Percentiles rank a stretch among this genome's conserved stretches.
These are phyloP conservation scores for Oreocharis arfaki DNA, from an alignment of 2,113 vertebrate species.

Conservation along the genomic window DNA sequence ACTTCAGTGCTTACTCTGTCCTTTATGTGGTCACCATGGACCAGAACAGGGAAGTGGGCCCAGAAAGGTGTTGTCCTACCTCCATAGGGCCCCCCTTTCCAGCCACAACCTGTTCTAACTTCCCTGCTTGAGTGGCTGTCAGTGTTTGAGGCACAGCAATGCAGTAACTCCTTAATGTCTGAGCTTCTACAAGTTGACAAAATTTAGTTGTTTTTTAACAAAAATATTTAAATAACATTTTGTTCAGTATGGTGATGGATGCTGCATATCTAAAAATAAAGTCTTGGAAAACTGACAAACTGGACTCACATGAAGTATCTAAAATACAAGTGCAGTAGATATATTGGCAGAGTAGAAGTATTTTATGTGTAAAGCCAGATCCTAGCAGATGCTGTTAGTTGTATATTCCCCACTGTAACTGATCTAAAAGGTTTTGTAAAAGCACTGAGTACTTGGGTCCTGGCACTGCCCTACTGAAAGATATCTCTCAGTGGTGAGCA, in stretches of 20 bases:
- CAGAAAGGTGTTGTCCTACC: neutral
- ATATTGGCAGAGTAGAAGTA: neutral
- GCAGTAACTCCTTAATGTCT: neutral
- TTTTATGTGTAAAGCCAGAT: neutral
- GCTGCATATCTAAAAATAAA: neutral
- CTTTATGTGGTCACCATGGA: neutral
- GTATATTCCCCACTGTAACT: neutral
- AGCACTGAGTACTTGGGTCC: neutral
- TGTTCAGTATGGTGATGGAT: neutral
- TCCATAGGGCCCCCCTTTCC: neutral
- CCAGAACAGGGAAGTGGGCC: neutral
- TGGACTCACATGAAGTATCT: neutral
- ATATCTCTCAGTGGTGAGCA: neutral
- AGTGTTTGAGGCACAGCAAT: neutral
- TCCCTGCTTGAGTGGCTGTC: neutral
- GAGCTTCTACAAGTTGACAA: neutral
- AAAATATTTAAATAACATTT: neutral
- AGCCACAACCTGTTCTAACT: neutral
- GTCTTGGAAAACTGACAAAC: neutral
- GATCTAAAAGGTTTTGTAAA: neutral
- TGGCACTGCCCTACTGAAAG: neutral
- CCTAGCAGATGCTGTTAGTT: neutral
- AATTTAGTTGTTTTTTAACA: neutral
- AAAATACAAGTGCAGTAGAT: neutral
- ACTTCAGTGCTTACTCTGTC: neutral